These are phyloP conservation scores for Carassius carassius DNA, from an alignment of 2,113 vertebrate species.

Conservation along the genomic window DNA sequence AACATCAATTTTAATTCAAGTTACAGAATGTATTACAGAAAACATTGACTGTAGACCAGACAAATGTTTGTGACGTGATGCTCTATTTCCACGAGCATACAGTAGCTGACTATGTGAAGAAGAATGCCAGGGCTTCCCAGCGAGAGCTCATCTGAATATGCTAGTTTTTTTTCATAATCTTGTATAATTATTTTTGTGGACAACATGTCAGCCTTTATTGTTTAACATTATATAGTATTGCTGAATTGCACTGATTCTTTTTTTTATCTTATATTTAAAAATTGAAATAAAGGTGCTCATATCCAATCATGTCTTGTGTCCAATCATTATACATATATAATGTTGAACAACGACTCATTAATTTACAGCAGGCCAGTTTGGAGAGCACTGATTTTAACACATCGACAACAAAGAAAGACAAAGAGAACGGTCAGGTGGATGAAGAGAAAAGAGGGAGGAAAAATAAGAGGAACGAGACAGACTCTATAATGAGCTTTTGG, in stretches of 20 bases:
- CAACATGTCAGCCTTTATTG: background rate
- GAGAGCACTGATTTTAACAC: slow-evolving; percentile 26
- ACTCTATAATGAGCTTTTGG: slow-evolving; percentile 47
- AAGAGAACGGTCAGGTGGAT: slow-evolving; percentile 29
- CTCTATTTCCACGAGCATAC: slow-evolving; percentile 60
- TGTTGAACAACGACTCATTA: slow-evolving; percentile 4
- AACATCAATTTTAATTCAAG: background rate
- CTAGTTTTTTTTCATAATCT: background rate
- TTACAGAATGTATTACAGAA: background rate
- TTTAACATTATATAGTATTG: background rate
- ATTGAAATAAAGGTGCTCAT: background rate
- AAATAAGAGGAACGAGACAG: slow-evolving; percentile 30
- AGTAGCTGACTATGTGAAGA: slow-evolving; percentile 66
- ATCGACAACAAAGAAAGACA: slow-evolving; percentile 20
- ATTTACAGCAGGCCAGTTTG: slow-evolving; percentile 9
- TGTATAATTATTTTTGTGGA: background rate
- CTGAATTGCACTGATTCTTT: background rate
- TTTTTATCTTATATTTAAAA: background rate
- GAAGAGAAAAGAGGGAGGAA: slow-evolving; percentile 25
- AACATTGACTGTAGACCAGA: background rate
- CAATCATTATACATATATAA: background rate
- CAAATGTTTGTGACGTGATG: background rate
- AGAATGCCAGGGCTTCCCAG: slow-evolving; percentile 68
- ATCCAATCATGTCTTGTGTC: background rate
- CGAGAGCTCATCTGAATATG: slow-evolving; percentile 56